Evolutionary conservation across 2,888 invertebrate genomes (phyloP), one percentile per base, ranked within the genome.

Genomic region (Nomada ferruginata): DNA sequence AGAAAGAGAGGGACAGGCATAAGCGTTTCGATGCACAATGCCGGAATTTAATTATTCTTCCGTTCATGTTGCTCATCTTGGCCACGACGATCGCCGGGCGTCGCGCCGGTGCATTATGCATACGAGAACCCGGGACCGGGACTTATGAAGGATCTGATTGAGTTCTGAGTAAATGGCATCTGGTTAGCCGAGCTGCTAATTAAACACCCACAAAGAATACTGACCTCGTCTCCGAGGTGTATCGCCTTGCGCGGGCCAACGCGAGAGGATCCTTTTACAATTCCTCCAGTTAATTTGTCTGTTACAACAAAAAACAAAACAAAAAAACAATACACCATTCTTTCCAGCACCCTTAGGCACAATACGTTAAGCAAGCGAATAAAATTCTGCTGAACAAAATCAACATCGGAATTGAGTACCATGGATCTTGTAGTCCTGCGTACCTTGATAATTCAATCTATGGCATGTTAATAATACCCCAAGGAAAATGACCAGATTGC

Each of bases 111-210:
- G 89, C 91, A 92, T 92, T 93, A 92, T 93, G 92, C 92, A 93
- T 93, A 91, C 92, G 89, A 90, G 88, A 85, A 69, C 84, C 81
- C 60, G 77, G 76, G 85, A 84, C 82, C 80, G 77, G 73, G 85
- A 89, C 92, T 92, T 93, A 93, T 93, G 93, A 93, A 92, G 91
- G 92, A 93, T 93, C 93, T 93, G 93, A 93, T 93, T 93, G 93
- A 93, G 93, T 93, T 93, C 93, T 93, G 92, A 92, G 93, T 93
- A 93, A 89, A 90, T 92, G 91, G 92, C 90, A 90, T 91, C 90
- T 91, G 91, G 90, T 92, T 91, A 90, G 85, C 85, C 89, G 89
- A 91, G 91, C 91, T 90, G 92, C 91, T 93, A 93, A 93, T 93
- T 93, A 93, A 92, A 92, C 91, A 91, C 91, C 91, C 91, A 89